phyloP scores from a whole-genome alignment of 2,797 vertebrate genomes.

The Hypotaenidia philippensis region DNA sequence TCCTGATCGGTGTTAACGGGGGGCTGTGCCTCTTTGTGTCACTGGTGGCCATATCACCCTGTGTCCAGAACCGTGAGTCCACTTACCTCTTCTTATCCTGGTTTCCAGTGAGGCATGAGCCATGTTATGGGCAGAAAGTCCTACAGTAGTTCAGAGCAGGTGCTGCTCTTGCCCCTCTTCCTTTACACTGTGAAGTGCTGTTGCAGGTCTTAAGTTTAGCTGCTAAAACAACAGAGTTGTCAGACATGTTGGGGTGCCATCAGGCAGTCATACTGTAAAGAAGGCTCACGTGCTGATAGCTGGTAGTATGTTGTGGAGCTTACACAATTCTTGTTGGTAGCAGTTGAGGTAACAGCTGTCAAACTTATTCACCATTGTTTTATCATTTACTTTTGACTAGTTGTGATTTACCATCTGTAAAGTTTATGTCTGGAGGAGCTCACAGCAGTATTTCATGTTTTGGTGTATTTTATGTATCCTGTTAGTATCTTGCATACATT shows the following conservation, averaged over 20 bases:
- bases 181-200: not conserved
- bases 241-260: not conserved
- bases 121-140: not conserved
- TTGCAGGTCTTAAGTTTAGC: not conserved
- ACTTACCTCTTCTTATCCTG: not conserved
- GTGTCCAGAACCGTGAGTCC: constrained; percentile 91
- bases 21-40: constrained; percentile 93
- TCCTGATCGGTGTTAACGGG: constrained; percentile 91
- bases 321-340: not conserved
- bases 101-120: not conserved
- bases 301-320: not conserved
- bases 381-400: not conserved
- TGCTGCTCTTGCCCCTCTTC: not conserved
- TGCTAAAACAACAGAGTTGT: not conserved
- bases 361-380: not conserved
- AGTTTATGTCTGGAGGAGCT: not conserved
- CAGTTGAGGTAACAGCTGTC: not conserved
- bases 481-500: not conserved
- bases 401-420: not conserved
- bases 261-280: not conserved
- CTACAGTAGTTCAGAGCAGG: not conserved
- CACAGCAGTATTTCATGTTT: not conserved
- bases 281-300: not conserved
- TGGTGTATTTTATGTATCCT: not conserved
- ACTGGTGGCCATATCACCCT: constrained; percentile 91